Evolutionary conservation across 2,113 vertebrate genomes (phyloP).

Genomic region (Eptesicus fuscus): DNA sequence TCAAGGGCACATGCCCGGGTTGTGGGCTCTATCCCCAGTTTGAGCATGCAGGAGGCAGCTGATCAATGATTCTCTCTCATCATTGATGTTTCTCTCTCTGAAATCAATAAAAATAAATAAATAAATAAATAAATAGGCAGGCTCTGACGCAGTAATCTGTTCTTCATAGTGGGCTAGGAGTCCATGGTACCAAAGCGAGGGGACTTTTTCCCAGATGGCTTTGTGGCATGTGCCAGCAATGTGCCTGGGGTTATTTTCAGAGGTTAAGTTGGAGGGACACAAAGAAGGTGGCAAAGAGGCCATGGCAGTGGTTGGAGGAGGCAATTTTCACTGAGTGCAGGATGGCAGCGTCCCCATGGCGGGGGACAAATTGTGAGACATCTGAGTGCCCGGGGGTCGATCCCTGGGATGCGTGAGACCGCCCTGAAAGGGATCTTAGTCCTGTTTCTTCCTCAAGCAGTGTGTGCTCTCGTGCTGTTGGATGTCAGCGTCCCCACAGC

Average conservation of each 20-base stretch:
- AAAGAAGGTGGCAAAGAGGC: not conserved
- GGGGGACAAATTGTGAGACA: no score
- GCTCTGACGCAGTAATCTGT: not conserved
- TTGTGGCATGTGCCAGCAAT: not conserved
- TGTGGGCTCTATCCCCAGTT: no score
- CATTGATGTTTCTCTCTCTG: no score
- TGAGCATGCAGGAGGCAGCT: no score
- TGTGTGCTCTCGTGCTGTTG: rapidly evolving
- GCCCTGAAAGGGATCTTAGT: rapidly evolving
- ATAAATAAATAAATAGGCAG: no score
- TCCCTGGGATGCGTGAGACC: rapidly evolving
- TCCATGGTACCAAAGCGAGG: not conserved
- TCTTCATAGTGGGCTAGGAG: rapidly evolving
- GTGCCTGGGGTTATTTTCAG: not conserved
- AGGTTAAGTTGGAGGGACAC: not conserved
- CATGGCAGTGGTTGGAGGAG: not conserved
- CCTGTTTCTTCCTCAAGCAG: rapidly evolving
- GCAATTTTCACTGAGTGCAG: rapidly evolving
- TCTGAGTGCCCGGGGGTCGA: rapidly evolving
- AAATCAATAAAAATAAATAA: no score
- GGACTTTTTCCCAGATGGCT: rapidly evolving
- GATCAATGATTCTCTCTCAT: no score
- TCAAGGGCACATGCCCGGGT: no score
- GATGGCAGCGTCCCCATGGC: rapidly evolving
- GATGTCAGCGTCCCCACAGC: rapidly evolving